Percentiles rank a stretch among this genome's conserved stretches.
Conservation (phyloP, 2,888 invertebrate genomes). For the Dinocampus coccinellae region DNA sequence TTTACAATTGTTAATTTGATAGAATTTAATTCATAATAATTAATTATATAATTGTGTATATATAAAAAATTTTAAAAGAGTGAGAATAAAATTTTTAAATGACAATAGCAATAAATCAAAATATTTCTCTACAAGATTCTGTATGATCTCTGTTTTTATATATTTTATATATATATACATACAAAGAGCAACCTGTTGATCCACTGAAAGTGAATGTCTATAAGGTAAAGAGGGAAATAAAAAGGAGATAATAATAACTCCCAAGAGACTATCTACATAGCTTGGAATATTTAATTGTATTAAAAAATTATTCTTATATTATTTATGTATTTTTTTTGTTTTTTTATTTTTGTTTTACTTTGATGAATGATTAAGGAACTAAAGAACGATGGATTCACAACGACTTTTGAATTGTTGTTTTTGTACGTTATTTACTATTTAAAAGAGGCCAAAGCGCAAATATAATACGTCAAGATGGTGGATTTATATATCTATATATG, state of each 20-base stretch:
- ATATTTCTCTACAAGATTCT: no score
- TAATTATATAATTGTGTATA: conserved; percentile 25
- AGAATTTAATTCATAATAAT: conserved; percentile 62
- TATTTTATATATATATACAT: background rate
- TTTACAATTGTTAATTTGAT: conserved; percentile 59
- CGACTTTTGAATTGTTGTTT: conserved; percentile 1
- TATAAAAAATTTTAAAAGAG: no score
- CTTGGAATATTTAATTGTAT: background rate
- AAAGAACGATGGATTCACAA: conserved; percentile 14
- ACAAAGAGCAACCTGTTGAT: conserved; percentile 24
- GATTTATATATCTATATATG: conserved; percentile 23
- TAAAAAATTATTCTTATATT: background rate
- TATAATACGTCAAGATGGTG: conserved; percentile 49
- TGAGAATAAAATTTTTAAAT: no score
- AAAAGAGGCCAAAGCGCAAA: conserved; percentile 57
- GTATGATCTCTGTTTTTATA: no score
- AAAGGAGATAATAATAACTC: background rate
- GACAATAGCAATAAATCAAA: no score
- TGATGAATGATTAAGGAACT: no score
- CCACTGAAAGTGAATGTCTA: conserved; percentile 18
- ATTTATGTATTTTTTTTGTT: background rate
- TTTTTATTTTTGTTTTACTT: background rate
- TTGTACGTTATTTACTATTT: conserved; percentile 50
- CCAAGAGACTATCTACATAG: background rate
- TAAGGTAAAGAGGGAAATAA: background rate